Evolutionary conservation across 2,888 invertebrate genomes (phyloP).

Genomic region (Sicus ferrugineus): DNA sequence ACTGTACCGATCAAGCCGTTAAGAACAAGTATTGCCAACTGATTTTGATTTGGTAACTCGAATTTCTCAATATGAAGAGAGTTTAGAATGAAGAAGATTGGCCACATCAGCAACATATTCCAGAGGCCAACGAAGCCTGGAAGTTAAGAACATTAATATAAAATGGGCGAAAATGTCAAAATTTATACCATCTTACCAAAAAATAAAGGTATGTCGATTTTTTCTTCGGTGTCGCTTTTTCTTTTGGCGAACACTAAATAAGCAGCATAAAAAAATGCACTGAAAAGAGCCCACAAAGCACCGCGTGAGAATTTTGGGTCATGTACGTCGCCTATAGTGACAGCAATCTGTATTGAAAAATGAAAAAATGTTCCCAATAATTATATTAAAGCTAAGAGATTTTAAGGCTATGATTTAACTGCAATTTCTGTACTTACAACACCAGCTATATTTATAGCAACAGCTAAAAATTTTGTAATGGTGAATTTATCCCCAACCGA

Average conservation of each 20-base stretch:
- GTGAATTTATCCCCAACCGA: constrained; percentile 83
- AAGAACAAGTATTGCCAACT: constrained; percentile 80
- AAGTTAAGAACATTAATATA: constrained; percentile 32
- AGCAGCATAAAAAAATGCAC: constrained; percentile 88
- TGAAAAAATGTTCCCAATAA: constrained; percentile 22
- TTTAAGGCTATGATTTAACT: neutral
- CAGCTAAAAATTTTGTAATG: constrained; percentile 83
- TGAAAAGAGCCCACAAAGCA: constrained; percentile 81
- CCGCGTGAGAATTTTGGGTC: constrained; percentile 78
- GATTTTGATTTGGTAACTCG: constrained; percentile 82
- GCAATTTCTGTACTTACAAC: constrained; percentile 69
- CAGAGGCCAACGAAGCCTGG: constrained; percentile 93
- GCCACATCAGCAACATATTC: constrained; percentile 88
- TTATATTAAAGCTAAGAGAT: no score
- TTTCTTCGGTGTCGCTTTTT: constrained; percentile 90
- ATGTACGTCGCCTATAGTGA: constrained; percentile 78
- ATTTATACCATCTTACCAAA: constrained; percentile 75
- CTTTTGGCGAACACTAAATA: constrained; percentile 88
- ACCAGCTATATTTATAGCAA: constrained; percentile 79
- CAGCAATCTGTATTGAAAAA: constrained; percentile 70
- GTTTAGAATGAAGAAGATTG: constrained; percentile 86
- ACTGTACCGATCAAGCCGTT: constrained; percentile 93
- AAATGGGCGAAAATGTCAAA: neutral
- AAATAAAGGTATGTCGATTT: constrained; percentile 93
- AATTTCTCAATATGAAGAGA: constrained; percentile 83